phyloP scores from a whole-genome alignment of 2,797 vertebrate genomes.

The Gymnothorax javanicus region DNA sequence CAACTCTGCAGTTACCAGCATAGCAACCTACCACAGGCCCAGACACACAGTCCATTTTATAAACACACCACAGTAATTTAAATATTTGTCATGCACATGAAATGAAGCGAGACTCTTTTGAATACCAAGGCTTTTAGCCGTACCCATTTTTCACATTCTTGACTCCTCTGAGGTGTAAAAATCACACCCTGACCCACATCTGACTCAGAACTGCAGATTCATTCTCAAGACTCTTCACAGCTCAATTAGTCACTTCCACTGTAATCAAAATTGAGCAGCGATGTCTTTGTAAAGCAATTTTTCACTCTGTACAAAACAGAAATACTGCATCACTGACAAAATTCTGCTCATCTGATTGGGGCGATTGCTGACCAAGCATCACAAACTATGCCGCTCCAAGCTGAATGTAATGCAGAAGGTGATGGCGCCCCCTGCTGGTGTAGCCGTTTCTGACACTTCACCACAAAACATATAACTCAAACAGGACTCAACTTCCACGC shows the following conservation, averaged over 20 bases:
- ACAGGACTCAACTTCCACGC: background rate
- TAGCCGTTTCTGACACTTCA: background rate
- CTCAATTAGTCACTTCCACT: background rate
- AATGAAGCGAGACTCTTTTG: background rate
- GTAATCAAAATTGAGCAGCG: background rate
- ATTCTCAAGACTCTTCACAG: background rate
- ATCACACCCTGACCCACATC: background rate
- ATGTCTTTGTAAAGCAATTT: background rate
- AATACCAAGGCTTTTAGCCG: background rate
- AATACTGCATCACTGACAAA: background rate
- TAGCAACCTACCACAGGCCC: too few species aligned
- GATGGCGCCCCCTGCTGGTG: background rate
- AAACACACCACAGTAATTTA: background rate
- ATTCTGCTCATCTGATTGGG: background rate
- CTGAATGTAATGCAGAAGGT: background rate
- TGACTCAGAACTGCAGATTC: background rate
- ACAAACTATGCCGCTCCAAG: background rate
- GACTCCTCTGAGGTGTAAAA: background rate
- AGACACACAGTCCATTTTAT: background rate
- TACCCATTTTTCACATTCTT: background rate
- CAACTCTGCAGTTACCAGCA: too few species aligned
- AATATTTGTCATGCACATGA: background rate
- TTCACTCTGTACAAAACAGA: background rate
- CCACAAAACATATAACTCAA: background rate
- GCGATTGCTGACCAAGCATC: too few species aligned